Evolutionary conservation across 2,113 vertebrate species (phyloP), one percentile per base, ranked within the genome.

Genomic region (Ailuropoda melanoleuca): DNA sequence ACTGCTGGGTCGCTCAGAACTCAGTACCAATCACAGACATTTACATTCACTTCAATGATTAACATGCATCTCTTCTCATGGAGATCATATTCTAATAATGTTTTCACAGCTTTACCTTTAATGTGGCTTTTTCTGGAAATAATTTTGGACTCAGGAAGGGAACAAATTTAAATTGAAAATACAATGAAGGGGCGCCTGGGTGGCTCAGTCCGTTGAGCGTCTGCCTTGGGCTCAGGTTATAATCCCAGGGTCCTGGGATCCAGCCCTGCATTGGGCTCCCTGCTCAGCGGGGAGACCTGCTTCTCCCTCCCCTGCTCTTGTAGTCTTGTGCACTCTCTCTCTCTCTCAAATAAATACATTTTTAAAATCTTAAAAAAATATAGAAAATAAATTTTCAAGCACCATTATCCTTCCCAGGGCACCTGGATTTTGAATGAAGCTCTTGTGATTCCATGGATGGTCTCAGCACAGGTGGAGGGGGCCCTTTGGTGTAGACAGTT

Each of bases 121-220:
- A 50, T 7, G 15, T 39, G 48, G 29, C 46, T 82, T 90, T 75
- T 83, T 70, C 39, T 92, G 48, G 50, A 87, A 89, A 66, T 70
- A 55, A 60, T 48, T 90, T 90, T 60, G 60, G 66, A 53, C 46
- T 64, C 68, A 46, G 34, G 13, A 39, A 88, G 48, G 53, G 29
- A 77, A 89, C 70, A 66, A 39, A 74, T 84, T 91, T 87, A 75
- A 48, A 84, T 31, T 58, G 50, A 84, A 93, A 86, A 80, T 43
- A 58, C 62, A 89, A 19, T 50, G 39, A 88, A 81, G 62, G 6
- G 62, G 6, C 62, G 34, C 31, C 31, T 66, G 62, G 62, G 62
- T 18, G 62, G 62, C 31, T 34, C 31, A 8, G 31, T 66, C 62
- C 8, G 55, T 66, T 34, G 34, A 34, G 31, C 31, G 0, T 17